phyloP scores from a whole-genome alignment of 2,113 vertebrate species.

The Telmatochromis sp. region DNA sequence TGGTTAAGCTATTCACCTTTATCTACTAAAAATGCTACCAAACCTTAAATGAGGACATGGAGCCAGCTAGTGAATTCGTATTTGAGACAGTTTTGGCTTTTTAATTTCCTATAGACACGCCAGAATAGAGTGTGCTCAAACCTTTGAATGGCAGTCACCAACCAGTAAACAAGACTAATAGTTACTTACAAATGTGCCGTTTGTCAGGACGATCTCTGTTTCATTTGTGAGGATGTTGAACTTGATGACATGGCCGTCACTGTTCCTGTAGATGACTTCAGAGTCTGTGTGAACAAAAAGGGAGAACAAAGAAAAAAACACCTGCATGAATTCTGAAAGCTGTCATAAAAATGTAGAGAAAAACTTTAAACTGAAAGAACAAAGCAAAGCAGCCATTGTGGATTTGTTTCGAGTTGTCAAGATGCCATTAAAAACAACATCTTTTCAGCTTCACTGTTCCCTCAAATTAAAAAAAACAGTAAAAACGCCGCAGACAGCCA shows the following conservation, averaged over 20 bases:
- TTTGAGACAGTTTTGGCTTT: neutral
- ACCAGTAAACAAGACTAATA: neutral
- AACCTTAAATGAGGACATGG: neutral
- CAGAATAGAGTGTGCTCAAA: neutral
- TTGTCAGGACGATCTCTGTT: conserved; percentile 84
- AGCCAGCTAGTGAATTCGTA: neutral
- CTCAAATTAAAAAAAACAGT: neutral
- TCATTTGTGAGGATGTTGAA: conserved; percentile 88
- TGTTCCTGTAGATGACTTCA: conserved; percentile 88
- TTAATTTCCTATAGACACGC: neutral
- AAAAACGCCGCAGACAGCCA: neutral
- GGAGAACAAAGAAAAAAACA: neutral
- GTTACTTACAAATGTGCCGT: conserved; percentile 90
- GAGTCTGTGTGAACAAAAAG: conserved; percentile 73
- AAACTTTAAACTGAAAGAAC: neutral
- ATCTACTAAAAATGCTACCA: neutral
- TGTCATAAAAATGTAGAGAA: neutral
- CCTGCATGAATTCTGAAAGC: neutral
- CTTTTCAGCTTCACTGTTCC: neutral
- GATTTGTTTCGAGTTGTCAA: neutral
- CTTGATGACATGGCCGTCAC: conserved; percentile 89
- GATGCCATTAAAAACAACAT: neutral
- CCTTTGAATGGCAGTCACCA: neutral
- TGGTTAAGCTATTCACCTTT: accelerated
- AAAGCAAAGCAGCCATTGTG: neutral